phyloP scores from a whole-genome alignment of 2,888 invertebrate genomes.

The Parnassius orleans region DNA sequence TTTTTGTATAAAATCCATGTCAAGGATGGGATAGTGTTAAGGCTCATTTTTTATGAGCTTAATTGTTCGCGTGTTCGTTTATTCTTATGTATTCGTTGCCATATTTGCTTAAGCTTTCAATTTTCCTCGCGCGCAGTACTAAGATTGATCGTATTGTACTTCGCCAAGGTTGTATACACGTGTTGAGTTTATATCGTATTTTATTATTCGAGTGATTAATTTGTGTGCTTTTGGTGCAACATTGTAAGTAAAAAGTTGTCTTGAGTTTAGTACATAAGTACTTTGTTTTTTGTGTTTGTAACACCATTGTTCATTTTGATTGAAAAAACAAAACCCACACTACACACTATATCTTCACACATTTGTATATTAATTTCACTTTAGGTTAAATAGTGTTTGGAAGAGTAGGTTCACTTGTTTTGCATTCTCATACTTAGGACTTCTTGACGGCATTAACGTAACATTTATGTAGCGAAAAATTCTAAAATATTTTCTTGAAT shows the following conservation, averaged over 20 bases:
- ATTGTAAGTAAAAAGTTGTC: neutral
- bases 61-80: constrained; percentile 32
- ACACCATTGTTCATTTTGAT: too few species aligned
- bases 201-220: constrained; percentile 13
- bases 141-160: constrained; percentile 31
- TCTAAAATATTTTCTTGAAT: too few species aligned
- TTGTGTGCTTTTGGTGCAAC: constrained; percentile 6
- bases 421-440: too few species aligned
- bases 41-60: constrained; percentile 29
- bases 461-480: too few species aligned
- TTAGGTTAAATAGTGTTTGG: too few species aligned
- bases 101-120: constrained; percentile 33
- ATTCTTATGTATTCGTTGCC: constrained; percentile 25
- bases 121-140: constrained; percentile 14
- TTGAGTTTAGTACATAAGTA: too few species aligned
- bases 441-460: too few species aligned
- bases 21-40: constrained; percentile 27
- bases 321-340: too few species aligned
- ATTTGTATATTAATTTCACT: too few species aligned
- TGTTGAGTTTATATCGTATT: constrained; percentile 5
- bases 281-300: too few species aligned
- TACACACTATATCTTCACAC: too few species aligned
- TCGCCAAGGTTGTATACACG: constrained; percentile 20
- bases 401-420: too few species aligned
- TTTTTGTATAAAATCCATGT: constrained; percentile 16